Evolutionary conservation across 2,113 vertebrate genomes (phyloP), one percentile per base, ranked within the genome.

Genomic region (Festucalex cinctus): DNA sequence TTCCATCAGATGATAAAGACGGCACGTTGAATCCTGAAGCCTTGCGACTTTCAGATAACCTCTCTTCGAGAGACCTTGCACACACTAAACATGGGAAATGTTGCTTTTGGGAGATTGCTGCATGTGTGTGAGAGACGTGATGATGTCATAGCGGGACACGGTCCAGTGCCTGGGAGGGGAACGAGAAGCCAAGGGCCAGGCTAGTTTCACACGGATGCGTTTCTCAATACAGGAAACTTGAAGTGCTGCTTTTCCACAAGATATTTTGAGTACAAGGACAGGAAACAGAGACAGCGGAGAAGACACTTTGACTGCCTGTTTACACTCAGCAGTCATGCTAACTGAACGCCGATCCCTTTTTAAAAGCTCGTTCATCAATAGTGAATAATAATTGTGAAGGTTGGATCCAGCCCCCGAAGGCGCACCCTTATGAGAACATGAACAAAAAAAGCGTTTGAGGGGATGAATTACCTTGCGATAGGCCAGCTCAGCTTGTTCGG

Each of bases 381-480:
- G 20, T 37, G n/a, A n/a, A n/a, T n/a, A n/a, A n/a, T n/a, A n/a
- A n/a, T 36, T 24, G 22, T 19, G 9, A 32, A 3, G 20, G 62
- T 20, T 32, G 24, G 20, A 22, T 14, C 59, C 39, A 41, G 7
- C 12, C 37, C 22, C 48, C 20, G 5, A 14, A 22, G 48, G 20
- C 20, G 9, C 20, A 49, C n/a, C n/a, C 48, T 49, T 13, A 17
- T 54, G 24, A 26, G 7, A 24, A 53, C 32, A 39, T 36, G 32
- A 44, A 6, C 8, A n/a, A 51, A 51, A 9, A 8, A n/a, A n/a
- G n/a, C n/a, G 20, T 22, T 51, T 51, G 48, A 69, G 24, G 48
- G 10, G 16, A 9, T 8, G 5, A 8, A 69, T 68, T 83, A 98
- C 97, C 96, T 99, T 99, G 90, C 94, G 96, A 81, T 91, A 98